These are phyloP conservation scores for Myotis yumanensis DNA, from an alignment of 2,113 vertebrate genomes.

Conservation along the genomic window DNA sequence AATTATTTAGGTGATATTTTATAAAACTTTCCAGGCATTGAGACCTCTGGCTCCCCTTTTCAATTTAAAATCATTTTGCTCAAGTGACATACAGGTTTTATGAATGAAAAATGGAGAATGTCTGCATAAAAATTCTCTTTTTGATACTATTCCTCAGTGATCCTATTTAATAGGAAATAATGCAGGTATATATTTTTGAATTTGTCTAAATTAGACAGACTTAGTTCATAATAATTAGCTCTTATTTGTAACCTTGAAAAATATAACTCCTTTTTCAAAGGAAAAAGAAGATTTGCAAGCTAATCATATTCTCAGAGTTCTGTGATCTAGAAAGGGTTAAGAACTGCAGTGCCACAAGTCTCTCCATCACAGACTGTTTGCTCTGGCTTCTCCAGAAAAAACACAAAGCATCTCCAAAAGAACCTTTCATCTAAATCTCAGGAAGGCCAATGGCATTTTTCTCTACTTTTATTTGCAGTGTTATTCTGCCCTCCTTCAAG, in stretches of 20 bases:
- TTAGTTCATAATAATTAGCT: constrained; percentile 15
- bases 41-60: background rate
- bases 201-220: background rate
- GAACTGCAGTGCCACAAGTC: background rate
- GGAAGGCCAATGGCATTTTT: background rate
- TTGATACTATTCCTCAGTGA: background rate
- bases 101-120: constrained; percentile 33
- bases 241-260: background rate
- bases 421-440: background rate
- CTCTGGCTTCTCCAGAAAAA: background rate
- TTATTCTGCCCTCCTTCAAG: background rate
- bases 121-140: background rate
- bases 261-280: constrained; percentile 1
- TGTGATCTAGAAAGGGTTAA: background rate
- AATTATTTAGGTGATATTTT: background rate
- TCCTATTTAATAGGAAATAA: constrained; percentile 36
- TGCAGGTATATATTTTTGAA: background rate
- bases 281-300: background rate
- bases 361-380: background rate
- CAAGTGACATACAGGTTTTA: constrained; percentile 37
- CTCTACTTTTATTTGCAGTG: background rate
- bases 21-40: background rate
- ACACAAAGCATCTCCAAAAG: background rate
- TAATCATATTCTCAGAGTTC: background rate
- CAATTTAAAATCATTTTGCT: constrained; percentile 25